Evolutionary conservation across 2,113 vertebrate species (phyloP), one percentile per base, ranked within the genome.

Genomic region (Crocuta crocuta): DNA sequence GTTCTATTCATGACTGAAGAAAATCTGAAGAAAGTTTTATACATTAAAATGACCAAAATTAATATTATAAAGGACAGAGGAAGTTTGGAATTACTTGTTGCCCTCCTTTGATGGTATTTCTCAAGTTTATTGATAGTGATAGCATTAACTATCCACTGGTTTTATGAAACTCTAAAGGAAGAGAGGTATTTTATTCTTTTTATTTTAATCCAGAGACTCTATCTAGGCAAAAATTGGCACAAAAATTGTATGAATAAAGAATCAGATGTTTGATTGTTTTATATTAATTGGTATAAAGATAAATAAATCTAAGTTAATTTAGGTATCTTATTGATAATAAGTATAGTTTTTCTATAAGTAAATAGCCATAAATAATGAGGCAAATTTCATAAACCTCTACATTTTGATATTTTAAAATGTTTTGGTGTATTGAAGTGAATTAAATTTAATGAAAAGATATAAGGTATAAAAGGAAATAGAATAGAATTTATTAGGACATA

Each of bases 231-330:
- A 93, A 93, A 15, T 31, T 39, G 82, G 50, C 76, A 65, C 10
- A 55, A 91, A 63, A 53, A 58, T 31, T 91, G 2, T 79, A 48
- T 79, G 45, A 94, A 79, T 65, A 58, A 4, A 70, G 21, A 55
- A 48, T 71, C 15, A 63, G 9, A 21, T 65, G 78, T 65, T 92
- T 53, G 0, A 43, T 48, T 19, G 26, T 61, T 63, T 90, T 71
- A 39, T 53, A 82, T 87, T 80, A 45, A 68, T 74, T 63, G 90
- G 4, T n/a, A 50, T 78, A n/a, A 82, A 50, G 28, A 68, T 4
- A 80, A 87, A 78, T 58, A 71, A 95, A 85, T 66, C 4, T 63
- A 78, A 94, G 73, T 79, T 79, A 89, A 71, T 55, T 13, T 92
- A 92, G 21, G 5, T 53, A 71, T 39, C 16, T 80, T 48, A 89